Base-by-base conservation (phyloP, 1,140 invertebrate species). In the Drosophila prosaltans region DNA sequence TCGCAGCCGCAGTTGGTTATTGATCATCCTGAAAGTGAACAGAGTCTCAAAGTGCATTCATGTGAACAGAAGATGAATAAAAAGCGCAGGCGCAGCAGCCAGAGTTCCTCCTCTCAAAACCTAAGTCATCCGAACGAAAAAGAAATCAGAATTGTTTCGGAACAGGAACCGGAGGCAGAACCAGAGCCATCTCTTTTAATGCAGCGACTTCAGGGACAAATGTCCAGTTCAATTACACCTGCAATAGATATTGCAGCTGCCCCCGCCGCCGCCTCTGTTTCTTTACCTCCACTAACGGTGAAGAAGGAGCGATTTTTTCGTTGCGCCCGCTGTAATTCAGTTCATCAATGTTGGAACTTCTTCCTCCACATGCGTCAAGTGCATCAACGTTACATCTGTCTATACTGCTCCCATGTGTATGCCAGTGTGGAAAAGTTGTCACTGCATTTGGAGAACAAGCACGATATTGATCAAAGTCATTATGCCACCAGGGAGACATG, bases 301-400 rank as follows among this genome's bases (percentile, higher is more conserved):
- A 86, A 79, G 36, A 77, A 74, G 45, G 82, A 89, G 45, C 77
- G 80, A 0, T 90, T 96, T 92, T 96, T 96, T 63, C 97, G 95
- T 76, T 97, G 96, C 90, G 95, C 95, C 8, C 95, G 95, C 1
- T 97, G 96, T 91, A 95, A 94, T 28, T 96, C 95, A 2, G 96
- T 97, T 77, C 96, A 96, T 92, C 96, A 97, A 92, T 96, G 96
- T 75, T 97, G 96, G 95, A 96, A 97, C 92, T 92, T 97, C 32
- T 97, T 96, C 90, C 90, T 96, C 9, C 96, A 97, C 78, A 97
- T 97, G 95, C 93, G 95, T 57, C 95, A 97, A 75, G 93, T 95
- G 21, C 96, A 97, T 89, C 94, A 95, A 71, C 94, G 95, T 43
- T 95, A 95, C 81, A 96, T 96, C 74, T 97, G 96, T 86, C 91